phyloP scores from a whole-genome alignment of 2,888 invertebrate species.

The Patella depressa region DNA sequence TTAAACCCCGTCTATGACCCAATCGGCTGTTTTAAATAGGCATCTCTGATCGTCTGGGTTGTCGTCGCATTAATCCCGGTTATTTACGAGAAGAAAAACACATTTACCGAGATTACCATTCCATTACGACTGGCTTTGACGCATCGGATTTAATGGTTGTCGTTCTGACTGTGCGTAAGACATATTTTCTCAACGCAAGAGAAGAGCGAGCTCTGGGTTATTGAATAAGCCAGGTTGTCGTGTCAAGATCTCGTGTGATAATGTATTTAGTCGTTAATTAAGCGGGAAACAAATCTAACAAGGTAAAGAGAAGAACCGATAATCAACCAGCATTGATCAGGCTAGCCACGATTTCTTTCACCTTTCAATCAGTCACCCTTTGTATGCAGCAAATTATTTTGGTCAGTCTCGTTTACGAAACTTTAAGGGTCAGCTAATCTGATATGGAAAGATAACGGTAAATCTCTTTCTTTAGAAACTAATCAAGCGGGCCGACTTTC shows the following conservation, averaged over 20 bases:
- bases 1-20: too few species aligned
- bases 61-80: too few species aligned
- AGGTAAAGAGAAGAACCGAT: neutral
- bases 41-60: too few species aligned
- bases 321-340: constrained; percentile 5
- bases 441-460: constrained; percentile 23
- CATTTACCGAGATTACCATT: too few species aligned
- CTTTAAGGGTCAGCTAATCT: constrained; percentile 21
- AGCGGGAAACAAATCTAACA: neutral
- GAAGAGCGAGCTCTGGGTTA: too few species aligned
- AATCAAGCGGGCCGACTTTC: constrained; percentile 17
- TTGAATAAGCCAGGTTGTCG: neutral
- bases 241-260: constrained; percentile 10
- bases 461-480: constrained; percentile 23
- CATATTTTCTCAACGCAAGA: too few species aligned
- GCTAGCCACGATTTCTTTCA: constrained; percentile 5
- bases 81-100: too few species aligned
- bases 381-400: constrained; percentile 9
- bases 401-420: constrained; percentile 9
- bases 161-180: too few species aligned
- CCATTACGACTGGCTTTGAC: too few species aligned
- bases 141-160: too few species aligned
- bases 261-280: constrained; percentile 10
- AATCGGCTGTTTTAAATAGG: too few species aligned
- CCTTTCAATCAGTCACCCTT: neutral